Conservation (phyloP, 2,888 invertebrate species). For the Drosophila paracracens region DNA sequence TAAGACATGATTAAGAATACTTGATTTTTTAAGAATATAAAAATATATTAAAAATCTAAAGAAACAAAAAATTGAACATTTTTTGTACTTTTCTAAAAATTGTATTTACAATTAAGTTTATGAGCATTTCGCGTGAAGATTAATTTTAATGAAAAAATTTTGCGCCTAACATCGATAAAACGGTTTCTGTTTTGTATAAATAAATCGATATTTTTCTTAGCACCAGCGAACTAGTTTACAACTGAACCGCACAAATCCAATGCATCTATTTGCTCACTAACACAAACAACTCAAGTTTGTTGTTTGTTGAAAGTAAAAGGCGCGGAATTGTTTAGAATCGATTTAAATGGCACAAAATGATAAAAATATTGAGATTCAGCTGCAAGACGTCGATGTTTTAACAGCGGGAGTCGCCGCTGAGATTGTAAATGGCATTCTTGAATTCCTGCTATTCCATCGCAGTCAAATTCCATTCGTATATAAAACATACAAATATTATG, state of each 20-base stretch:
- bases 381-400: slow-evolving; percentile 79
- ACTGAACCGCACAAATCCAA: not conserved
- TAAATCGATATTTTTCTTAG: slow-evolving; percentile 16
- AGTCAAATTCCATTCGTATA: slow-evolving; percentile 84
- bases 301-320: slow-evolving; percentile 36
- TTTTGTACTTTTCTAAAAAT: not conserved
- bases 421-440: slow-evolving; percentile 79
- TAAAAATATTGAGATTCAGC: slow-evolving; percentile 70
- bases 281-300: slow-evolving; percentile 30
- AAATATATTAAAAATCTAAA: not conserved
- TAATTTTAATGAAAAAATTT: not conserved
- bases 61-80: not conserved
- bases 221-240: not conserved
- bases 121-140: not conserved
- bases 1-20: not conserved
- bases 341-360: slow-evolving; percentile 49
- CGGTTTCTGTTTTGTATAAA: not conserved
- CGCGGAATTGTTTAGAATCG: slow-evolving; percentile 45
- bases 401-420: slow-evolving; percentile 75
- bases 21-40: not conserved
- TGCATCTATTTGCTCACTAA: not conserved
- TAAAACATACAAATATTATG: slow-evolving; percentile 82
- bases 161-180: slow-evolving; percentile 1
- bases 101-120: not conserved
- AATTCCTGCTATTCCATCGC: slow-evolving; percentile 82